Conservation (phyloP, 2,888 invertebrate species). For the Orthonychiurus folsomi region DNA sequence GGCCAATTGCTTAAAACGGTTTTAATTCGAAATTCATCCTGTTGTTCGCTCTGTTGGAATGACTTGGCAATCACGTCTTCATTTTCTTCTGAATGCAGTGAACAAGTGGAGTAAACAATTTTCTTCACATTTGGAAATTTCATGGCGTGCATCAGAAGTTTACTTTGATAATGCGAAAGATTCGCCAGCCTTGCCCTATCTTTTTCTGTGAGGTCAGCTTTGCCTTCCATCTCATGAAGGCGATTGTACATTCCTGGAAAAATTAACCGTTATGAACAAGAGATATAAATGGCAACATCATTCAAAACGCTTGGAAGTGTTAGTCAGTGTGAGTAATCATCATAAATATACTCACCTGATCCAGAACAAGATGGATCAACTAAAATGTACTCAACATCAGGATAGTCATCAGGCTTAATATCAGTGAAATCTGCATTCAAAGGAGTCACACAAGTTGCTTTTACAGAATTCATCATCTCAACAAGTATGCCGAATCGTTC, state of each 20-base stretch:
- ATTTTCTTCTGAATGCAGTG: conserved; percentile 79
- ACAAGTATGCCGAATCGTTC: conserved; percentile 59
- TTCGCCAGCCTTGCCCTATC: conserved; percentile 41
- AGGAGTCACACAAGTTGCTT: conserved; percentile 59
- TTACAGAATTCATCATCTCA: conserved; percentile 51
- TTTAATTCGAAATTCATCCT: conserved; percentile 38
- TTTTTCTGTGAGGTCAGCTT: conserved; percentile 43
- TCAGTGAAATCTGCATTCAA: conserved; percentile 63
- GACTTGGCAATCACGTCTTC: conserved; percentile 76
- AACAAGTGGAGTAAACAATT: conserved; percentile 95
- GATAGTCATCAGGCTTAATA: conserved; percentile 53
- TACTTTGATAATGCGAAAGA: conserved; percentile 58
- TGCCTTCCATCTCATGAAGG: conserved; percentile 40
- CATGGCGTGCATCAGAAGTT: conserved; percentile 77
- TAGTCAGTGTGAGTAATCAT: no score
- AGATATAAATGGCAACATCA: background rate
- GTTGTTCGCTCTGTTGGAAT: conserved; percentile 42
- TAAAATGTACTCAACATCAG: conserved; percentile 76
- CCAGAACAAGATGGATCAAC: conserved; percentile 97
- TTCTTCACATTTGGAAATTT: conserved; percentile 72
- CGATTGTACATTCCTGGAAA: conserved; percentile 55
- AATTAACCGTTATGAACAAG: conserved; percentile 12
- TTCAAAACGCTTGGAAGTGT: no score
- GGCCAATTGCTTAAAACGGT: conserved; percentile 40
- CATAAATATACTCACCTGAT: conserved; percentile 61